Evolutionary conservation across 1,140 invertebrate genomes (phyloP), one percentile per base, ranked within the genome.

Genomic region (Mylabris phalerata): DNA sequence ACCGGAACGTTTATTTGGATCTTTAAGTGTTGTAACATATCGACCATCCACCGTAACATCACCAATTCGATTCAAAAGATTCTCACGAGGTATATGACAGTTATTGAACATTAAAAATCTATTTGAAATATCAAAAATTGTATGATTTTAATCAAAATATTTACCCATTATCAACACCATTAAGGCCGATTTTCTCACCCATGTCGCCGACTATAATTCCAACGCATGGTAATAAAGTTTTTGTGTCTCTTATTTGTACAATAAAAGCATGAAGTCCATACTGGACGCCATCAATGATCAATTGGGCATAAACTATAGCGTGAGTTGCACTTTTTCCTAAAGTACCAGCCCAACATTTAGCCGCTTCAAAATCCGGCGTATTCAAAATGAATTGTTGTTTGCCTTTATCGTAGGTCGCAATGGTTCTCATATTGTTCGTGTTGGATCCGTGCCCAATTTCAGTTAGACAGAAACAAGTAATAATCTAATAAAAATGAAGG

Each of bases 401-500:
- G 19, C 74, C 74, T 0, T 84, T 77, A 75, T 97, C 90, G 73
- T 90, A 98, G 0, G 84, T 92, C 3, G 95, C 94, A 19, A 84
- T 92, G 0, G 95, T 98, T 63, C 89, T 81, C 80, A 98, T 90
- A 41, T 85, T 85, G 67, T 91, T 92, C 3, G 92, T 93, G 74
- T 98, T 95, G 43, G 91, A 94, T 1, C 95, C 95, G 78, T 98
- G 95, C 41, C 89, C 82, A 26, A 98, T 80, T 79, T 98, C 95
- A 10, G 95, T 98, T 50, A 98, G 73, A 2, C 90, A 89, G 74
- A 97, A 88, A 71, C 89, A 93, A 2, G 90, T 88, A 48, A 86
- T 76, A 25, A 87, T 81, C 82, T 86, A 2, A 19, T 19, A 19
- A 19, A 19, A 19, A 19, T 19, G 10, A 42, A 4, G 27, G 5